phyloP scores from a whole-genome alignment of 2,888 invertebrate genomes.

The Agrotis ipsilon region DNA sequence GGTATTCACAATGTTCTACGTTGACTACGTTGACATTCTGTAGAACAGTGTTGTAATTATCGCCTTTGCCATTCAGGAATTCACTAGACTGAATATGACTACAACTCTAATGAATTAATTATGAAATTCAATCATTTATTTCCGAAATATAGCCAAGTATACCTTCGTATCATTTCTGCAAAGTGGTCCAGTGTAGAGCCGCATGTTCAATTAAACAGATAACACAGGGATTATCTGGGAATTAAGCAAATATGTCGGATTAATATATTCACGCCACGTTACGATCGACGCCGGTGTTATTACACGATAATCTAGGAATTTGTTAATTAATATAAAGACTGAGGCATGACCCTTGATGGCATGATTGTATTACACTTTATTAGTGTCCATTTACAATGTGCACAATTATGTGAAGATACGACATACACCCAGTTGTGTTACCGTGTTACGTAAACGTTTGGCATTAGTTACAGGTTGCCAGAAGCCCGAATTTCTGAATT shows the following conservation, averaged over 20 bases:
- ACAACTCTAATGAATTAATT: too few species aligned
- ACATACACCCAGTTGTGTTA: too few species aligned
- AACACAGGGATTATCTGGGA: conserved; percentile 54
- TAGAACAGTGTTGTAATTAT: too few species aligned
- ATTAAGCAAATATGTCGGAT: conserved; percentile 57
- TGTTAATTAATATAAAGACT: conserved; percentile 29
- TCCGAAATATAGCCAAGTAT: not conserved
- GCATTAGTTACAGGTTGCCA: not conserved
- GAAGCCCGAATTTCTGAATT: not conserved
- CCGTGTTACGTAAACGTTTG: not conserved
- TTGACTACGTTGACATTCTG: too few species aligned
- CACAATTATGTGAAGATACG: not conserved
- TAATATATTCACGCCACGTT: conserved; percentile 44
- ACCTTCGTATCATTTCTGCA: conserved; percentile 4
- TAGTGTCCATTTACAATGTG: not conserved
- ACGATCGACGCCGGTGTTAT: conserved; percentile 21
- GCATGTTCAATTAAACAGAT: conserved; percentile 58
- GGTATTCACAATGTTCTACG: not conserved
- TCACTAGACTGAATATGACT: too few species aligned
- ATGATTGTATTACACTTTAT: conserved; percentile 1
- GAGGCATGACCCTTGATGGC: conserved; percentile 12
- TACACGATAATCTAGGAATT: conserved; percentile 34
- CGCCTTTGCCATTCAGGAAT: too few species aligned
- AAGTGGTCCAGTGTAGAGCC: conserved; percentile 20
- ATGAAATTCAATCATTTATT: too few species aligned